A percentile compares a stretch with the other conserved stretches of the same genome.
These are phyloP conservation scores for Aix galericulata DNA, from an alignment of 2,113 vertebrate species.

Conservation along the genomic window DNA sequence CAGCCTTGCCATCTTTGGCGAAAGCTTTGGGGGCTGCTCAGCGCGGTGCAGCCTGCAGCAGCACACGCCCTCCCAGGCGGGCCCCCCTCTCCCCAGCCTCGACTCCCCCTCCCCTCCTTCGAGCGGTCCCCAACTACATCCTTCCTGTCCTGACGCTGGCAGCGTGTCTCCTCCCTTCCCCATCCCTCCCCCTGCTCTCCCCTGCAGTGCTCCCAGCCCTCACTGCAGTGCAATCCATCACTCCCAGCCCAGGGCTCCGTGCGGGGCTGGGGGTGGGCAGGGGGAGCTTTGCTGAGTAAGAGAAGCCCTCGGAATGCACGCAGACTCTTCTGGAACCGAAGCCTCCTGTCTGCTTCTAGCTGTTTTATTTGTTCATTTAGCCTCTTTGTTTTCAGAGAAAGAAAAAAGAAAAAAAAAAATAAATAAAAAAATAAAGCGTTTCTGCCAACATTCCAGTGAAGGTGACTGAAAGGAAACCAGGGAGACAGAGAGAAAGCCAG, in stretches of 20 bases:
- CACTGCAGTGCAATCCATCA: conserved; percentile 77
- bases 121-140: conserved; percentile 13
- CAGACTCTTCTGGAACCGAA: neutral
- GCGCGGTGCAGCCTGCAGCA: conserved; percentile 11
- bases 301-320: neutral
- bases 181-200: conserved; percentile 27
- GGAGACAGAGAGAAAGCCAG: conserved; percentile 14
- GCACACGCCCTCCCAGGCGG: neutral
- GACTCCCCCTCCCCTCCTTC: neutral
- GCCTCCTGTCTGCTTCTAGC: conserved; percentile 20
- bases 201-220: conserved; percentile 55
- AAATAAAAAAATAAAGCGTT: neutral
- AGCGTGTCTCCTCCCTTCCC: conserved; percentile 29
- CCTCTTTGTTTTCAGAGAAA: conserved; percentile 53
- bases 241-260: conserved; percentile 10
- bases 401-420: conserved; percentile 36
- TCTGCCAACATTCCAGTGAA: conserved; percentile 62
- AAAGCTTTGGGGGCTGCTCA: neutral
- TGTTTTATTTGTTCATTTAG: conserved; percentile 48
- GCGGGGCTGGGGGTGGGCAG: neutral
- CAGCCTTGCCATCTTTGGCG: neutral
- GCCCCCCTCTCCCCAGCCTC: neutral
- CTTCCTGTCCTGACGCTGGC: conserved; percentile 60
- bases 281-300: neutral
- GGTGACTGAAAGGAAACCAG: conserved; percentile 56